These are phyloP conservation scores for Drosophila chauvacae DNA, from an alignment of 1,140 invertebrate species.

Conservation along the genomic window DNA sequence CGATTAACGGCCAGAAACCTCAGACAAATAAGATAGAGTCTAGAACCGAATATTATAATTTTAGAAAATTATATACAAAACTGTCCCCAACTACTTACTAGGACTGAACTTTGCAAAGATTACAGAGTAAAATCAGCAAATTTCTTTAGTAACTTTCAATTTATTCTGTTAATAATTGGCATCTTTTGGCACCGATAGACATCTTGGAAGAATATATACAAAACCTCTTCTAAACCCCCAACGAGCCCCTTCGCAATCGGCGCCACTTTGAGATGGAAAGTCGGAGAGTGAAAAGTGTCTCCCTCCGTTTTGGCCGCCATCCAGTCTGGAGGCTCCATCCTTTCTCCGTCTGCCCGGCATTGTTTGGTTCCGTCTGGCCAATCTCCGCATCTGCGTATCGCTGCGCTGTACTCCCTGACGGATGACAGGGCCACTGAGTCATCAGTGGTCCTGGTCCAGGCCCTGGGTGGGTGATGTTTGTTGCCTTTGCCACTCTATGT, in stretches of 20 bases:
- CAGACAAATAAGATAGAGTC: background rate
- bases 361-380: conserved; percentile 49
- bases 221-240: background rate
- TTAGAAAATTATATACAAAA: background rate
- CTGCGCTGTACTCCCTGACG: conserved; percentile 49
- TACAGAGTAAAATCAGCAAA: background rate
- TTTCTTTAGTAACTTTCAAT: background rate
- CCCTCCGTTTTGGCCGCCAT: conserved; percentile 62
- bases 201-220: background rate
- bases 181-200: background rate
- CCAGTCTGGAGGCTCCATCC: conserved; percentile 54
- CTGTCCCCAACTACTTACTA: no score
- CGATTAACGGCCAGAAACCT: background rate
- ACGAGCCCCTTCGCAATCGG: background rate
- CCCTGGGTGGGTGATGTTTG: background rate
- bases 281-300: conserved; percentile 16
- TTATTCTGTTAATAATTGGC: conserved; percentile 5
- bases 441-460: conserved; percentile 26
- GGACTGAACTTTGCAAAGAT: no score
- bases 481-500: conserved; percentile 2
- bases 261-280: conserved; percentile 7
- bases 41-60: background rate
- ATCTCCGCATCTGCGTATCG: conserved; percentile 56
- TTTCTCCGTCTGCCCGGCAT: background rate
- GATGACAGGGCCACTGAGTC: conserved; percentile 72